A percentile compares a stretch with the other conserved stretches of the same genome.
Conservation (phyloP, 2,797 vertebrate genomes). For the Scolopax rusticola region DNA sequence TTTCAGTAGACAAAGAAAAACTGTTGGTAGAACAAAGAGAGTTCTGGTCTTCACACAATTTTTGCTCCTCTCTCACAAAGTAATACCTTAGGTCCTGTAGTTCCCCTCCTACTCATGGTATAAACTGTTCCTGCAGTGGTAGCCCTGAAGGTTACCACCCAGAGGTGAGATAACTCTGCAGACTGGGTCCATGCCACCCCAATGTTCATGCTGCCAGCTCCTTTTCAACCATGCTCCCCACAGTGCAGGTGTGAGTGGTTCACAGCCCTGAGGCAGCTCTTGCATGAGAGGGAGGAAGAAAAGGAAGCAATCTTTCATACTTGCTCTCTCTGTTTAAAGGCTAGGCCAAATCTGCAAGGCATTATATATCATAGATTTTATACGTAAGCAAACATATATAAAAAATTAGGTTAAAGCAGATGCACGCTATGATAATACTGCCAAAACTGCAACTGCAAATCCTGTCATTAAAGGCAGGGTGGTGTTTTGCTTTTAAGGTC, state of each 20-base stretch:
- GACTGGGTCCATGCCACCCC: no score
- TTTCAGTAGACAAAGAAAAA: background rate
- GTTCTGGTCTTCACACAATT: background rate
- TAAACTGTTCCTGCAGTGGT: background rate
- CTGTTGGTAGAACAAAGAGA: background rate
- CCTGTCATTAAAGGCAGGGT: background rate
- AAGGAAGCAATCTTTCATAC: background rate
- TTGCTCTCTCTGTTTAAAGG: background rate
- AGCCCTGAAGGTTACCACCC: background rate
- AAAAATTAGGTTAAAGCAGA: background rate
- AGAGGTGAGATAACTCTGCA: background rate
- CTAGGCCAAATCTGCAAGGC: background rate
- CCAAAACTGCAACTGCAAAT: background rate
- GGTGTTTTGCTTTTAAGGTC: background rate
- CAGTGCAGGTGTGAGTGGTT: background rate
- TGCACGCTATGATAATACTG: background rate
- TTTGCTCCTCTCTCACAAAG: background rate
- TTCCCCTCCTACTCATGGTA: background rate
- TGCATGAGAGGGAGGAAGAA: background rate
- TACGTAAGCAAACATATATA: background rate
- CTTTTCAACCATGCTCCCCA: background rate
- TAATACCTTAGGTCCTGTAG: background rate
- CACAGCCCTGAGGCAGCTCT: background rate
- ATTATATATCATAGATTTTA: background rate
- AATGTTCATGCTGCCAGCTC: background rate